Evolutionary conservation across 2,888 invertebrate species (phyloP), one percentile per base, ranked within the genome.

Genomic region (Endomychus coccineus): DNA sequence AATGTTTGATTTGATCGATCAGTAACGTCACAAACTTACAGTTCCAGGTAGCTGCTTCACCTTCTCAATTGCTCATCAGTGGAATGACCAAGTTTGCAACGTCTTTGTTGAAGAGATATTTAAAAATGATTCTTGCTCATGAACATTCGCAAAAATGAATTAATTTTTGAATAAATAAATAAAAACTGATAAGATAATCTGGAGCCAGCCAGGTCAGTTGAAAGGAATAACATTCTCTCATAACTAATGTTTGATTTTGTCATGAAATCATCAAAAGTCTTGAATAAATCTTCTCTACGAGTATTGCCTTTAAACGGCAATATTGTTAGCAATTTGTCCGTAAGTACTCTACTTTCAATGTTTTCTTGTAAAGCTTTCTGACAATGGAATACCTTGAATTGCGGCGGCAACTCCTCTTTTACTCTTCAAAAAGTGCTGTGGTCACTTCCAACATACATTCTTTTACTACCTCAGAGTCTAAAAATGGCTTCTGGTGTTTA

Each of bases 401-500:
- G 42, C 38, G 28, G 42, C 39, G 32, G 34, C 27, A 37, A n/a
- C n/a, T n/a, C n/a, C n/a, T n/a, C n/a, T n/a, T n/a, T n/a, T n/a
- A n/a, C n/a, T n/a, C n/a, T n/a, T n/a, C n/a, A 36, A 40, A 35
- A 36, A 36, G 19, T 30, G 36, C 32, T 27, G 25, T 5, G 31
- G 21, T 37, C 27, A 43, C 43, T 41, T 15, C 40, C 39, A 45
- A 37, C 41, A 48, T 46, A 39, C 41, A 46, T 43, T 49, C 31
- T 39, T 49, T 49, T 23, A 42, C 40, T 42, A 42, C 40, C 34
- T 47, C 40, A 30, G 45, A 48, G 19, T 46, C 45, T 30, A 45
- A 45, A 49, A 50, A 48, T 48, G 45, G 44, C 31, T 48, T 49
- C 43, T 46, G 42, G 40, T 48, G 45, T 44, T 45, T 45, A 44